These are phyloP conservation scores for Phoxinus dragarum DNA, from an alignment of 2,797 vertebrate species.

Conservation along the genomic window DNA sequence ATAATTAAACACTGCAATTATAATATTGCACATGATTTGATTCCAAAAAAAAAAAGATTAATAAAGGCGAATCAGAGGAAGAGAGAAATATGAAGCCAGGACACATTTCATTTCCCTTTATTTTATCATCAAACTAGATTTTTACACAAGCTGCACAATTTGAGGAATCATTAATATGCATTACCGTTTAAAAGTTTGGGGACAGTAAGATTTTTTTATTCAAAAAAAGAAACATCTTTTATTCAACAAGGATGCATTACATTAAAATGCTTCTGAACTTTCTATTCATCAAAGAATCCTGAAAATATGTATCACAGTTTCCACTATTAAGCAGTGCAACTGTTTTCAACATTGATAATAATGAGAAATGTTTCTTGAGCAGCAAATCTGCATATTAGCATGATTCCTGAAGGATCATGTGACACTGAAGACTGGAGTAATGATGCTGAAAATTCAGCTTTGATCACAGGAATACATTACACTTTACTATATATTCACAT, in stretches of 20 bases:
- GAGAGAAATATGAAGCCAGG: neutral
- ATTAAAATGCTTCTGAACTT: neutral
- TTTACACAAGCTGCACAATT: neutral
- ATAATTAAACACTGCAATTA: constrained; percentile 26
- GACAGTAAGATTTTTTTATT: too few species aligned
- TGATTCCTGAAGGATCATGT: neutral
- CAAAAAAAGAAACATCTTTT: neutral
- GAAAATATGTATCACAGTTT: neutral
- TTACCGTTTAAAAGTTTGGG: neutral
- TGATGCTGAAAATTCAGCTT: neutral
- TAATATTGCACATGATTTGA: neutral
- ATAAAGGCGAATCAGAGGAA: neutral
- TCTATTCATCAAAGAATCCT: neutral
- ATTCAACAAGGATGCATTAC: neutral
- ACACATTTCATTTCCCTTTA: neutral
- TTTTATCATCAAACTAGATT: neutral
- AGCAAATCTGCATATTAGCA: neutral
- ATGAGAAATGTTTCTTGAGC: neutral
- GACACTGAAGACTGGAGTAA: neutral
- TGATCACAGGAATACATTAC: neutral
- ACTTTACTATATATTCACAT: neutral
- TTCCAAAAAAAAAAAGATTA: neutral
- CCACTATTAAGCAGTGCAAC: neutral
- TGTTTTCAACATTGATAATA: neutral
- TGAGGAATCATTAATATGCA: neutral